Evolutionary conservation across 2,797 vertebrate genomes (phyloP).

Genomic region (Phataginus tricuspis): DNA sequence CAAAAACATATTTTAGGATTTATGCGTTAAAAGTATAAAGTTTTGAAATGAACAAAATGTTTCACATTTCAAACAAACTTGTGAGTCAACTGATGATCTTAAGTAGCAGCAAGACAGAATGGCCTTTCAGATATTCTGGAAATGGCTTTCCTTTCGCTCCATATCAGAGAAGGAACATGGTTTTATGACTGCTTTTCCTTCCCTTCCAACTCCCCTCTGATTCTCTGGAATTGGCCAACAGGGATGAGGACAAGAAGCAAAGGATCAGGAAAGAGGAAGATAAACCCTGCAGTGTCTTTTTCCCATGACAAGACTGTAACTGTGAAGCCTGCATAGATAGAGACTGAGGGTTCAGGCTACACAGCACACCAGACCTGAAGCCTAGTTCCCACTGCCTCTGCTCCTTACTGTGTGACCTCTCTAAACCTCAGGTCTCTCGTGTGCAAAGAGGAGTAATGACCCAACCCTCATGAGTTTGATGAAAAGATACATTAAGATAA

Average conservation of each 20-base stretch:
- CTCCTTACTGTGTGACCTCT: not conserved
- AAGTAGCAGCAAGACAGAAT: not conserved
- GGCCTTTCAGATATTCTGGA: not conserved
- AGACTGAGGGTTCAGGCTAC: not conserved
- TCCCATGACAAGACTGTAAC: accelerated
- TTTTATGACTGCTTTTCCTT: not conserved
- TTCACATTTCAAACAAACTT: not conserved
- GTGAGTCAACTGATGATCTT: not conserved
- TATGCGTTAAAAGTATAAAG: not conserved
- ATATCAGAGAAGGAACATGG: not conserved
- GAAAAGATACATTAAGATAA: not conserved
- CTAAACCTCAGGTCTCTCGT: not conserved
- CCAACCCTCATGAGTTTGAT: not conserved
- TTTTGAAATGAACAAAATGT: not conserved
- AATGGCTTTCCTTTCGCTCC: not conserved
- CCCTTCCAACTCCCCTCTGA: not conserved
- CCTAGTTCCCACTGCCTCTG: not conserved
- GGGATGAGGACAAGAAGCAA: not conserved
- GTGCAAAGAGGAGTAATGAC: not conserved
- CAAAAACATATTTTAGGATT: not conserved
- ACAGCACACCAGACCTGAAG: not conserved
- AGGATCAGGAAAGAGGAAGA: not conserved
- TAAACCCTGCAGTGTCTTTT: not conserved
- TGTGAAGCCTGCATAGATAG: not conserved
- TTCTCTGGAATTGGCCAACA: not conserved